Evolutionary conservation across 2,888 invertebrate species (phyloP), one percentile per base, ranked within the genome.

Genomic region (Endomychus coccineus): DNA sequence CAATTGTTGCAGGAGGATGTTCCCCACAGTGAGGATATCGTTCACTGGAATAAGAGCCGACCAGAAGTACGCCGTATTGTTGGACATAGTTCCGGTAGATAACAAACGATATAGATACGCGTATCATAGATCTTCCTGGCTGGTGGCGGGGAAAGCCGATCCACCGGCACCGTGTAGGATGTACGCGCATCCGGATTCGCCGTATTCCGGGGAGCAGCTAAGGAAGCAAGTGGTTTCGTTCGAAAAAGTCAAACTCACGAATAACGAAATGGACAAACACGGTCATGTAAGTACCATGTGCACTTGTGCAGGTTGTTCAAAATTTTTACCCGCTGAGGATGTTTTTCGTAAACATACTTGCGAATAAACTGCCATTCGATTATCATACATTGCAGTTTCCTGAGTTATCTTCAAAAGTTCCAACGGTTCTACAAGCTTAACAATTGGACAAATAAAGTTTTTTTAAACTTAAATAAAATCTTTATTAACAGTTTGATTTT

Each of bases 101-200:
- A 87, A 87, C 69, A 90, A 95, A 70, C 78, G 96, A 38, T 92
- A 92, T 71, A 82, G 94, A 46, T 97, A 97, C 75, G 95, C 96
- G 49, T 97, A 97, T 74, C 96, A 96, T 74, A 83, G 94, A 58
- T 94, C 92, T 49, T 92, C 92, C 34, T 97, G 96, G 96, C 75
- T 95, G 59, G 94, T 95, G 51, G 96, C 96, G 15, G 96, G 96
- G 48, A 96, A 97, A 70, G 96, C 96, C 25, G 96, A 97, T 73
- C 95, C 94, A 9, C 94, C 95, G 56, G 83, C 90, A 17, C 92
- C 92, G 44, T 83, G 88, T 46, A 75, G 95, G 47, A 80, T 95
- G 59, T 94, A 94, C 74, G 81, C 90, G 38, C 96, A 97, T 72
- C 96, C 96, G 22, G 96, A 97, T 70, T 90, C 91, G 41, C 95